These are phyloP conservation scores for Mormoops blainvillei DNA, from an alignment of 2,113 vertebrate species.

Conservation along the genomic window DNA sequence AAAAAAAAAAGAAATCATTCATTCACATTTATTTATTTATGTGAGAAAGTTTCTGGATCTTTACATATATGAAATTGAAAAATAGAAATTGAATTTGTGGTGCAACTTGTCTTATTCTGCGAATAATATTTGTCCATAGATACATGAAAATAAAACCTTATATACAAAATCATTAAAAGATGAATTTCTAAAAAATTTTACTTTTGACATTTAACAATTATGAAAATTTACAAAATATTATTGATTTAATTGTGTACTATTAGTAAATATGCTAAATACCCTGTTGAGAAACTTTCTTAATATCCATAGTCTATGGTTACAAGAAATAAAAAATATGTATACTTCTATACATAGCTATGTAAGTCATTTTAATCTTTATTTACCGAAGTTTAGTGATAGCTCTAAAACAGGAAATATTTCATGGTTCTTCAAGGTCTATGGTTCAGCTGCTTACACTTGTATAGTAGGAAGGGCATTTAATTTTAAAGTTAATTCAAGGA, in stretches of 20 bases:
- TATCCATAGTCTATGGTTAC: not conserved
- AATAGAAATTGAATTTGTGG: not conserved
- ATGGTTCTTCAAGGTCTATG: not conserved
- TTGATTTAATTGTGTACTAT: not conserved
- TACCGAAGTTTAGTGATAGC: not conserved
- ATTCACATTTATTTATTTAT: not conserved
- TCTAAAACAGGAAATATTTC: not conserved
- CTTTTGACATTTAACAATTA: not conserved
- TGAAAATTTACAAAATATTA: not conserved
- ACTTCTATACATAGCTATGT: not conserved
- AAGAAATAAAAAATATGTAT: not conserved
- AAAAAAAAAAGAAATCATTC: not conserved
- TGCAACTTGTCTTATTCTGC: not conserved
- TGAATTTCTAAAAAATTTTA: not conserved
- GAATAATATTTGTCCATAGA: not conserved
- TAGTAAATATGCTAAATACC: not conserved
- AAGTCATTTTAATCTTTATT: not conserved
- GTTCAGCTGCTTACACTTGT: not conserved
- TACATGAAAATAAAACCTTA: not conserved
- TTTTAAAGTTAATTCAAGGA: not conserved
- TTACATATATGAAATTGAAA: not conserved
- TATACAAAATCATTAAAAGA: not conserved
- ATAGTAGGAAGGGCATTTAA: not conserved
- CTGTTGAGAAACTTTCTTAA: not conserved
- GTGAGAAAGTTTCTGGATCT: not conserved